Base-by-base conservation (phyloP, 1,140 invertebrate genomes). In the Neotoxoptera formosana region DNA sequence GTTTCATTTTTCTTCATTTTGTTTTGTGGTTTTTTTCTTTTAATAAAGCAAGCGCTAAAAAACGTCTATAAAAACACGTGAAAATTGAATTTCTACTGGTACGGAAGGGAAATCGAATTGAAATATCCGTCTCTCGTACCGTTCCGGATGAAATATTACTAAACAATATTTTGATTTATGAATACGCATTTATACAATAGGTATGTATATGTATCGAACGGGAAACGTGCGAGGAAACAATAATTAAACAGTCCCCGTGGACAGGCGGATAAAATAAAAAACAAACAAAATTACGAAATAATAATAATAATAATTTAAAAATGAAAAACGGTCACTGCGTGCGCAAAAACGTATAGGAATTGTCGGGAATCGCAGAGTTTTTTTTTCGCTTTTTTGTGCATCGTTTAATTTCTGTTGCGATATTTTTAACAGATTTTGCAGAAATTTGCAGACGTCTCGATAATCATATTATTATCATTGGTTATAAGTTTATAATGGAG, bases 111-210 rank as follows among this genome's bases (percentile, higher is more conserved):
- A 89, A 89, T 89, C 9, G n/a, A 89, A 51, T 47, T 87, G 86
- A 88, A 88, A 88, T 88, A 88, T 89, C n/a, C n/a, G 48, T 89
- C n/a, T 53, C 48, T 53, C 87, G 48, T 53, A 89, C 48, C 9
- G 9, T 36, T 36, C 21, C 9, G 20, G 48, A 89, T 53, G n/a
- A 89, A 89, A 53, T 89, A 89, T 53, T 89, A 89, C n/a, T 53
- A 53, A 36, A 89, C 87, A 89, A 89, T 53, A 89, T 89, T 89
- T 89, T 89, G 87, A 89, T 89, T 89, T 89, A 89, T 89, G 47
- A 88, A 88, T 88, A 51, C n/a, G n/a, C 30, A 88, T 88, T 51
- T 51, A 51, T 88, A 51, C 48, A 83, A 67, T n/a, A 83, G 76
- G 34, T 21, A 36, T 14, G 76, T 83, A 21, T 84, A 84, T 45